phyloP scores from a whole-genome alignment of 2,113 vertebrate genomes.

The Barbus barbus region DNA sequence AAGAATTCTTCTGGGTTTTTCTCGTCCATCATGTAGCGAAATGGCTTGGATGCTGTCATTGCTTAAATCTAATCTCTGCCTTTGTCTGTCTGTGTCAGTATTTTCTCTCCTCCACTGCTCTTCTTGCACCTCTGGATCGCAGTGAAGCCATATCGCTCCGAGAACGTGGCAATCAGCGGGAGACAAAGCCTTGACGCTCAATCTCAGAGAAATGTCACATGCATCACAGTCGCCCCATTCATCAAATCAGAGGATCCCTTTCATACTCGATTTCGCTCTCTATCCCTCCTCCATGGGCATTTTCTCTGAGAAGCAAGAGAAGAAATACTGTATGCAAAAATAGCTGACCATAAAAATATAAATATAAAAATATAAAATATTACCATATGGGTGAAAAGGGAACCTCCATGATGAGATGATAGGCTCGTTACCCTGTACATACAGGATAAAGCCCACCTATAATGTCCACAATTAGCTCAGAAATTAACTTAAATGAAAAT shows the following conservation, averaged over 20 bases:
- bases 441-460: too few species aligned
- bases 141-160: conserved; percentile 21
- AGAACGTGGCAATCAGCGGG: conserved; percentile 6
- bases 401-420: too few species aligned
- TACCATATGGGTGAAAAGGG: too few species aligned
- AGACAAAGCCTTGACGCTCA: conserved; percentile 1
- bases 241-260: conserved; percentile 44
- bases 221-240: conserved; percentile 57
- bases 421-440: too few species aligned
- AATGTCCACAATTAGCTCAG: too few species aligned
- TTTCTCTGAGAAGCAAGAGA: neutral
- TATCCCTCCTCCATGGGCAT: conserved; percentile 1
- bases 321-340: neutral
- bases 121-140: conserved; percentile 25
- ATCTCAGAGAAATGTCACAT: conserved; percentile 59
- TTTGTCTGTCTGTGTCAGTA: conserved; percentile 12
- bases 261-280: conserved; percentile 52
- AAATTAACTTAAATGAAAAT: too few species aligned
- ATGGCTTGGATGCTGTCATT: neutral
- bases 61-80: conserved; percentile 17
- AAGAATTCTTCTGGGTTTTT: neutral
- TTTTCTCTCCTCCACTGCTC: neutral
- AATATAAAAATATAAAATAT: too few species aligned
- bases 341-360: too few species aligned
- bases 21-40: neutral